These are phyloP conservation scores for Mungos mungo DNA, from an alignment of 2,113 vertebrate species.

Conservation along the genomic window DNA sequence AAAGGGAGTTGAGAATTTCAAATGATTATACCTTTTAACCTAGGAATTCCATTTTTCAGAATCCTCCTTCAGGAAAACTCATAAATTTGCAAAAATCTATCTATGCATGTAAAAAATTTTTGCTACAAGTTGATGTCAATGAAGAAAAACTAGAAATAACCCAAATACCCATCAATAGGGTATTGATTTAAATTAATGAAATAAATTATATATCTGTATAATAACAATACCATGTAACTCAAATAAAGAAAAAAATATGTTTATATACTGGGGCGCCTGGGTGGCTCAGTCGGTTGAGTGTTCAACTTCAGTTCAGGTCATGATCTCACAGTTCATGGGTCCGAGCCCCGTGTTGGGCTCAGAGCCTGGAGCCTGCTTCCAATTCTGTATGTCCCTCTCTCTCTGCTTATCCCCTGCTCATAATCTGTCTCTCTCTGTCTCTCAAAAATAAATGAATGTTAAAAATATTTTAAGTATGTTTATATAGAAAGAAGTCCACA, in stretches of 20 bases:
- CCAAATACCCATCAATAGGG: not conserved
- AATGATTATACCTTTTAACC: constrained; percentile 19
- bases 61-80: constrained; percentile 35
- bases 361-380: too few species aligned
- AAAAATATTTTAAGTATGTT: too few species aligned
- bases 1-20: not conserved
- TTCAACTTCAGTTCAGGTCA: too few species aligned
- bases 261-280: not conserved
- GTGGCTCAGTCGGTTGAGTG: too few species aligned
- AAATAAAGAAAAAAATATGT: not conserved
- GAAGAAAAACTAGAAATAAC: constrained; percentile 35
- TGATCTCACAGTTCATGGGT: too few species aligned
- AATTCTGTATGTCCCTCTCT: too few species aligned
- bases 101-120: not conserved
- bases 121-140: not conserved
- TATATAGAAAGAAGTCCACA: constrained; percentile 12
- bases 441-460: too few species aligned
- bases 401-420: too few species aligned
- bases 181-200: constrained; percentile 45
- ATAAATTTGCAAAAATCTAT: constrained; percentile 10
- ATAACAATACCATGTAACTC: not conserved
- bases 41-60: constrained; percentile 31
- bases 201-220: constrained; percentile 8
- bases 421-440: too few species aligned
- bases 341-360: too few species aligned